phyloP scores from a whole-genome alignment of 1,140 invertebrate species.

The Pachypsylla venusta region DNA sequence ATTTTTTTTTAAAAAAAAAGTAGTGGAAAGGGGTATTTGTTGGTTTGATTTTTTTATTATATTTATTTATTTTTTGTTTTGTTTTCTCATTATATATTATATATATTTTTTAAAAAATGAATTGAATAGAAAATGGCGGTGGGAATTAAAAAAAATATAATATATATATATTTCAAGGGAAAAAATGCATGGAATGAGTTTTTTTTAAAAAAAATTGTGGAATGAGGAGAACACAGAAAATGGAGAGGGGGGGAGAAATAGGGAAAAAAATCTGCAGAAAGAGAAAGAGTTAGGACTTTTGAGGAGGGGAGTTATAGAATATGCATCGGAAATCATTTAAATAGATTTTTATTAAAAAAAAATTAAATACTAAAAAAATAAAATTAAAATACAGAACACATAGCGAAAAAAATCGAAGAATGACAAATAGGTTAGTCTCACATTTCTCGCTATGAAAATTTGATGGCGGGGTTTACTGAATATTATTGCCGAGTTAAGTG shows the following conservation, averaged over 20 bases:
- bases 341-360: constrained; percentile 2
- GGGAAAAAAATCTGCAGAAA: not conserved
- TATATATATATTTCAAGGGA: not conserved
- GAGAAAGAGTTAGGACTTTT: constrained; percentile 5
- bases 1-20: not conserved
- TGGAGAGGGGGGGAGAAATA: not conserved
- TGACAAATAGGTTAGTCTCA: too few species aligned
- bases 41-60: constrained; percentile 5
- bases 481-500: too few species aligned
- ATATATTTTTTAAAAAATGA: not conserved
- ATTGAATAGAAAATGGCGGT: constrained; percentile 9
- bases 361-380: constrained; percentile 5
- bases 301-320: constrained; percentile 2
- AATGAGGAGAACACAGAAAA: not conserved
- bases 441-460: too few species aligned
- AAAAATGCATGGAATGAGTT: not conserved
- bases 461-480: too few species aligned
- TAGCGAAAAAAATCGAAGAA: too few species aligned
- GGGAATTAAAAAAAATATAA: constrained; percentile 9
- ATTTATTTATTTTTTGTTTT: constrained; percentile 6
- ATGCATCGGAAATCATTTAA: constrained; percentile 9
- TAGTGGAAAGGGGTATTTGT: not conserved
- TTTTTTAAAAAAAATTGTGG: not conserved
- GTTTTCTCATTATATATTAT: constrained; percentile 5
- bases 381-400: too few species aligned